Percentiles rank a stretch among this genome's conserved stretches.
Conservation (phyloP, 2,797 vertebrate species). For the Merluccius polli region DNA sequence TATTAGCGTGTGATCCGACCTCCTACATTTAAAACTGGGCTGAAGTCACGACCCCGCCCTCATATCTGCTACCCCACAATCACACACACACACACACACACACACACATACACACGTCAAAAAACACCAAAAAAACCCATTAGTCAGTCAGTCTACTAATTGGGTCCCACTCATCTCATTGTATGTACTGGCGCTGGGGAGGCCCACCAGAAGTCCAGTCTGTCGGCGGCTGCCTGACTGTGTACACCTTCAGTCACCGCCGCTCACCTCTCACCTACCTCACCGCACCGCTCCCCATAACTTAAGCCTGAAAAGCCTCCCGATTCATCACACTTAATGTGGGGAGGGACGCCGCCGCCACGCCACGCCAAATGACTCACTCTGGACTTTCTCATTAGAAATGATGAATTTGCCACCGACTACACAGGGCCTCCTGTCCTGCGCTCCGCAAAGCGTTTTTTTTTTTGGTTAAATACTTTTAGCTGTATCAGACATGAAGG, state of each 20-base stretch:
- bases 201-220: constrained; percentile 41
- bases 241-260: constrained; percentile 39
- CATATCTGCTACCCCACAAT: not conserved
- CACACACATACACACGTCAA: too few species aligned
- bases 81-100: not conserved
- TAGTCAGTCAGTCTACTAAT: not conserved
- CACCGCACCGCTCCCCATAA: constrained; percentile 21
- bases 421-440: constrained; percentile 25
- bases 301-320: not conserved
- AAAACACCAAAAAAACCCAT: not conserved
- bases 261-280: constrained; percentile 42
- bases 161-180: not conserved
- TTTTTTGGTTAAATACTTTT: not conserved
- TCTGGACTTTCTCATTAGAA: constrained; percentile 57
- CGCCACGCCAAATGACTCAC: constrained; percentile 33
- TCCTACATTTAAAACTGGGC: not conserved
- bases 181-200: not conserved
- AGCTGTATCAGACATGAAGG: constrained; percentile 30
- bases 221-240: constrained; percentile 39
- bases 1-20: not conserved
- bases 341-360: not conserved
- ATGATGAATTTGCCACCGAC: constrained; percentile 45
- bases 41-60: not conserved
- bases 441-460: not conserved
- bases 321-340: constrained; percentile 34